phyloP scores from a whole-genome alignment of 2,888 invertebrate species.

The Macrophya annulata region DNA sequence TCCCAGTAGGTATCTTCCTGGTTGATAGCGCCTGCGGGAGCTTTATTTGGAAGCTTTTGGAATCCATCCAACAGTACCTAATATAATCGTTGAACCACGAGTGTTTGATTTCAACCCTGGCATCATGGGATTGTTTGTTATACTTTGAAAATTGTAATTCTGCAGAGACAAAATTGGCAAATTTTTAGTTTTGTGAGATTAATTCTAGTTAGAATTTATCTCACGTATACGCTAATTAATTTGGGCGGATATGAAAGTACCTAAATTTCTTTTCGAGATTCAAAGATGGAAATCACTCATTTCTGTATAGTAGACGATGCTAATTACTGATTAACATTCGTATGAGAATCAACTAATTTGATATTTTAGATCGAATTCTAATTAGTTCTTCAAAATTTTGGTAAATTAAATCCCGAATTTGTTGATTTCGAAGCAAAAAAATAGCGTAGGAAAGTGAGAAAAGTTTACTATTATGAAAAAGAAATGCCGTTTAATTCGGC shows the following conservation, averaged over 20 bases:
- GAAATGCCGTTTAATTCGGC: background rate
- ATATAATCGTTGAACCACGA: constrained; percentile 40
- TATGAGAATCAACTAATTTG: background rate
- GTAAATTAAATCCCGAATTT: background rate
- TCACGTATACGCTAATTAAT: constrained; percentile 14
- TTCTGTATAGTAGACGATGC: constrained; percentile 2
- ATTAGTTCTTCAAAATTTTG: background rate
- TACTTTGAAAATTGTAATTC: background rate
- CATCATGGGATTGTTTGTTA: background rate
- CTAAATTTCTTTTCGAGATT: background rate
- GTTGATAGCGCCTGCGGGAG: constrained; percentile 36
- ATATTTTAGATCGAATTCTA: background rate
- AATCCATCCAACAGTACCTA: constrained; percentile 44
- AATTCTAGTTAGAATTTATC: background rate
- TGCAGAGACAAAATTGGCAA: background rate
- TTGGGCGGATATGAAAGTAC: background rate
- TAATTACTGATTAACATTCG: background rate
- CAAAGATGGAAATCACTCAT: background rate
- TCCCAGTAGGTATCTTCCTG: background rate
- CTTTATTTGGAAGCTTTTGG: constrained; percentile 43
- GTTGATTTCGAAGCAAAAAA: background rate
- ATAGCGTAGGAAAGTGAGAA: no score
- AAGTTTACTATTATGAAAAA: background rate
- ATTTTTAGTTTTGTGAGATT: background rate
- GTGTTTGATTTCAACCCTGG: constrained; percentile 32